Conservation (phyloP, 1,140 invertebrate genomes). For the Ceratina australensis region DNA sequence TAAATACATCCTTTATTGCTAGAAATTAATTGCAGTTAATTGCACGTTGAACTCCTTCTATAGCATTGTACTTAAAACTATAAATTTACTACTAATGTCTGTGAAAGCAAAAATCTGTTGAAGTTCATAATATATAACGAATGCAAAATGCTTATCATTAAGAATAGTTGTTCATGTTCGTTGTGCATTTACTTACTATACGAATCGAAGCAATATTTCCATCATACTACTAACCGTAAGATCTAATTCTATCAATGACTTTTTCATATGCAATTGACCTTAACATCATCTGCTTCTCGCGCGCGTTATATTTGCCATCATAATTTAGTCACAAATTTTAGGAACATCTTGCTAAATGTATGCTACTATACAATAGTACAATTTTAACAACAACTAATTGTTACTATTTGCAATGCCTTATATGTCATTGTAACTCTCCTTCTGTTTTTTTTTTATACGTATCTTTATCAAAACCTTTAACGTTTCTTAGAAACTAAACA, state of each 20-base stretch:
- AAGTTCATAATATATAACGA: conserved; percentile 12
- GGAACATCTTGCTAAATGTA: conserved; percentile 42
- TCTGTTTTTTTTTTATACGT: conserved; percentile 36
- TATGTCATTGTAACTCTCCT: conserved; percentile 49
- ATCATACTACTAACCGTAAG: neutral
- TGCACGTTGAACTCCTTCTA: conserved; percentile 14
- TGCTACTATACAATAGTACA: conserved; percentile 52
- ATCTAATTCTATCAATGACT: neutral
- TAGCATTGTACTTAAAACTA: neutral
- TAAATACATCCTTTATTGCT: conserved; percentile 2
- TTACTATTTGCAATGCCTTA: conserved; percentile 43
- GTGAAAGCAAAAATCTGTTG: neutral
- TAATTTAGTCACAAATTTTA: conserved; percentile 12
- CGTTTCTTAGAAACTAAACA: neutral
- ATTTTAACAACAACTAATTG: conserved; percentile 28
- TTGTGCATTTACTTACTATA: conserved; percentile 14
- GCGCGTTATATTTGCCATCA: conserved; percentile 12
- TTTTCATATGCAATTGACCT: neutral
- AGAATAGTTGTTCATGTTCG: conserved; percentile 5
- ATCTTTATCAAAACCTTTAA: too few relatives aligned
- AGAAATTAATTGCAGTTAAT: conserved; percentile 21
- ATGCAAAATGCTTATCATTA: conserved; percentile 34
- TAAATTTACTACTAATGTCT: neutral
- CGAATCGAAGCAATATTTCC: conserved; percentile 4
- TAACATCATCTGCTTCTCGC: conserved; percentile 26